Evolutionary conservation across 1,140 invertebrate species (phyloP), one percentile per base, ranked within the genome.

Genomic region (Drosophila pruinosa): DNA sequence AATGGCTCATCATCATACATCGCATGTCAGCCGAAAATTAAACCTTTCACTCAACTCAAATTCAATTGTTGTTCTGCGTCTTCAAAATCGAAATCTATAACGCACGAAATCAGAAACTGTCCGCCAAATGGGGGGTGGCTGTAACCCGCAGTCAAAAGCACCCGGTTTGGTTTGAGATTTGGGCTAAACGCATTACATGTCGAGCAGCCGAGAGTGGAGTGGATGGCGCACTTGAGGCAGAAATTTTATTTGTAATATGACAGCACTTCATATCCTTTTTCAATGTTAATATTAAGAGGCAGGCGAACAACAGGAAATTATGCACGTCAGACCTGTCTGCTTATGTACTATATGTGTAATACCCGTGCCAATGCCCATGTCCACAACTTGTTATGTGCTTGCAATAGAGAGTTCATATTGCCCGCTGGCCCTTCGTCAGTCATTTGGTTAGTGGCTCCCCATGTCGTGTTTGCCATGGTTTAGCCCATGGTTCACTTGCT

Each of bases 161-260:
- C 10, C 34, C 31, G 7, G 12, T 61, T 39, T 26, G 76, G 54
- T 70, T 62, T 62, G 63, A 41, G 65, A 58, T 48, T 57, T 50
- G 76, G 72, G 14, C 77, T 80, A 80, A 80, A 80, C 77, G 77
- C 77, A 80, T 80, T 80, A 80, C 56, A 58, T 45, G 54, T 19
- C 24, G 24, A 57, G 14, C 24, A 10, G 22, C 22, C 36, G 24
- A 15, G 17, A 24, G 53, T 24, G 14, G 43, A 28, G 17, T 22
- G 24, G 59, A 43, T 43, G 53, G 41, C 62, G 65, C 71, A 79
- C 71, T 79, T 72, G 64, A 79, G 39, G 59, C 76, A 64, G 61
- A 79, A 76, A 75, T 79, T 80, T 80, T 80, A 80, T 80, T 80
- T 80, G 77, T 80, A 80, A 80, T 80, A 80, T 80, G 77, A 80